Conservation (phyloP, 2,113 vertebrate genomes). For the Tricholaema leucomelas region DNA sequence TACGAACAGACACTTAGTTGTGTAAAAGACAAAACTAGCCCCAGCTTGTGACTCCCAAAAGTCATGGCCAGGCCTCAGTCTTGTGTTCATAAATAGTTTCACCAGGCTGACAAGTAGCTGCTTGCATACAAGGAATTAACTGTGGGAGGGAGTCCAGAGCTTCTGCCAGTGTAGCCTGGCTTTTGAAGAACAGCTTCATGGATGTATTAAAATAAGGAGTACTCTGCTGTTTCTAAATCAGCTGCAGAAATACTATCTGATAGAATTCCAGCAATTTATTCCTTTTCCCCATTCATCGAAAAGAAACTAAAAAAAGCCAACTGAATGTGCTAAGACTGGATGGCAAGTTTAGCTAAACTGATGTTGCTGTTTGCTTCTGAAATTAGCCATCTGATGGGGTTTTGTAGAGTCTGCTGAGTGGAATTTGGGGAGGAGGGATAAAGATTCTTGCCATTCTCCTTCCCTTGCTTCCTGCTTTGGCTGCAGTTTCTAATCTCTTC, state of each 20-base stretch:
- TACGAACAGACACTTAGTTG: neutral
- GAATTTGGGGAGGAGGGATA: conserved; percentile 62
- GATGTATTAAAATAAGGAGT: conserved; percentile 9
- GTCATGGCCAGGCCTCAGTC: neutral
- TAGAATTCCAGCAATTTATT: neutral
- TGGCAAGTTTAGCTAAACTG: neutral
- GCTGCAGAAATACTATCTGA: neutral
- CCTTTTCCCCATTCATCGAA: neutral
- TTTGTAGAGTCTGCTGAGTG: neutral
- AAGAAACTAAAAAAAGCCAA: neutral
- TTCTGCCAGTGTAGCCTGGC: neutral
- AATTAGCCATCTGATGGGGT: neutral
- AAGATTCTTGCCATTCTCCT: conserved; percentile 67
- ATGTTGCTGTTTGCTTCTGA: neutral
- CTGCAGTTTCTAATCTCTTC: conserved; percentile 74
- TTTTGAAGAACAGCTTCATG: neutral
- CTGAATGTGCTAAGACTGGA: neutral
- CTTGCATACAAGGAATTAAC: conserved; percentile 1
- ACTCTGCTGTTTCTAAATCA: neutral
- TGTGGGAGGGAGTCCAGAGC: neutral
- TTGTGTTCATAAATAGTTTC: neutral
- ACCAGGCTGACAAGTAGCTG: neutral
- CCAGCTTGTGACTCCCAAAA: conserved; percentile 12
- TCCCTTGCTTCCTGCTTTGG: conserved; percentile 54
- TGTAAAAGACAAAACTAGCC: neutral